Evolutionary conservation across 35 echinoderm and acorn worm species (phyloP).

Genomic region (Lytechinus variegatus): DNA sequence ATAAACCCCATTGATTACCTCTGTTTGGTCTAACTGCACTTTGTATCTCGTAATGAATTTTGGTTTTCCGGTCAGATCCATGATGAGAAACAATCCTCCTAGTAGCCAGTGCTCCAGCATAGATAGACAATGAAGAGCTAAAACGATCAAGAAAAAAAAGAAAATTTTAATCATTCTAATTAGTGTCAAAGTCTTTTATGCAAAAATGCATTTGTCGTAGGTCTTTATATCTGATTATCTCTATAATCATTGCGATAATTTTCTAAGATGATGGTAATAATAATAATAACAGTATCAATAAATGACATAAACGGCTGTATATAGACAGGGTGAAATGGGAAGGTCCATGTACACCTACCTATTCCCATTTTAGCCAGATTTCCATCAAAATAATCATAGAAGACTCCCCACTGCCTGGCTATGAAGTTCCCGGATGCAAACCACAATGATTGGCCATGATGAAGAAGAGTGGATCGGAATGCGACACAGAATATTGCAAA

Average conservation of each 20-base stretch:
- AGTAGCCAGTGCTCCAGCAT: constrained; percentile 63
- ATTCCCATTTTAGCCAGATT: neutral
- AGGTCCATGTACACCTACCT: neutral
- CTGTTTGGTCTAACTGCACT: constrained; percentile 71
- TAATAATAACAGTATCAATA: too few relatives aligned
- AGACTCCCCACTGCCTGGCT: neutral
- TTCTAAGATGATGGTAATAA: too few relatives aligned
- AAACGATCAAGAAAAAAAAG: neutral
- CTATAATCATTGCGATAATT: too few relatives aligned
- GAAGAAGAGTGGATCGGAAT: neutral
- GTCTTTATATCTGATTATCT: too few relatives aligned
- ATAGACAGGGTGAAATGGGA: too few relatives aligned
- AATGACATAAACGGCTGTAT: too few relatives aligned
- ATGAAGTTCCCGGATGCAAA: neutral
- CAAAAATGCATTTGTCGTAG: too few relatives aligned
- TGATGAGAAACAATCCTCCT: constrained; percentile 66
- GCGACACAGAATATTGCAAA: neutral
- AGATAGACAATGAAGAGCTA: constrained; percentile 50
- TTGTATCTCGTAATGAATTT: constrained; percentile 67
- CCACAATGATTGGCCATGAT: neutral
- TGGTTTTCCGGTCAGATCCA: constrained; percentile 72
- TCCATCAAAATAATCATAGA: constrained; percentile 43
- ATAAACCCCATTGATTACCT: neutral
- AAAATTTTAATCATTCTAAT: too few relatives aligned
- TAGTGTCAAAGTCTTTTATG: too few relatives aligned